Evolutionary conservation across 64 coral and sea anemone species (phyloP).

Genomic region (Trachythela sp.): DNA sequence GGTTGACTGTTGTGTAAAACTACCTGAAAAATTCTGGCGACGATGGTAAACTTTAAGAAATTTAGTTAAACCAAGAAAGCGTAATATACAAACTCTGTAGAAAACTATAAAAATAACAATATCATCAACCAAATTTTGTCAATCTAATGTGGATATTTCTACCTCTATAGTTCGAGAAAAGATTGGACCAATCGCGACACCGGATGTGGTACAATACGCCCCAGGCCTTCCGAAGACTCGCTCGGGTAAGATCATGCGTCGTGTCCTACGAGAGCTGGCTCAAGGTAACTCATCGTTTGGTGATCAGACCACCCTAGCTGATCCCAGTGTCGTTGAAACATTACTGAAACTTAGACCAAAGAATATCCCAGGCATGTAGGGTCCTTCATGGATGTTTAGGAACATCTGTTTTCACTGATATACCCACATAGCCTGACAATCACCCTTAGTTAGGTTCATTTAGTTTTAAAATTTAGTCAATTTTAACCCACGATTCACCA

Average conservation of each 20-base stretch:
- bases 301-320: conserved; percentile 76
- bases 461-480: too few species aligned
- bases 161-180: conserved; percentile 63
- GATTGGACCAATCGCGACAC: conserved; percentile 89
- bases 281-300: conserved; percentile 74
- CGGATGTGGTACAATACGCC: conserved; percentile 82
- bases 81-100: too few species aligned
- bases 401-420: background rate
- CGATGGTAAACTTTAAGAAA: too few species aligned
- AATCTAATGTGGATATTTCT: background rate
- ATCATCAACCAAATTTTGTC: too few species aligned
- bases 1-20: too few species aligned
- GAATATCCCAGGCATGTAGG: conserved; percentile 7
- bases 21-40: too few species aligned
- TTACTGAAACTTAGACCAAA: conserved; percentile 65
- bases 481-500: too few species aligned
- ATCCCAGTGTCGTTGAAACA: conserved; percentile 66
- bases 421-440: too few species aligned
- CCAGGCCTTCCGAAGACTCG: conserved; percentile 90
- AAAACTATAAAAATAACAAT: too few species aligned
- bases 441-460: too few species aligned
- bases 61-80: too few species aligned
- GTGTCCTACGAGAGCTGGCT: conserved; percentile 77
- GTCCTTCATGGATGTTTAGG: background rate
- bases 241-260: conserved; percentile 98